These are phyloP conservation scores for Maniola hyperantus DNA, from an alignment of 2,888 invertebrate species.

Conservation along the genomic window DNA sequence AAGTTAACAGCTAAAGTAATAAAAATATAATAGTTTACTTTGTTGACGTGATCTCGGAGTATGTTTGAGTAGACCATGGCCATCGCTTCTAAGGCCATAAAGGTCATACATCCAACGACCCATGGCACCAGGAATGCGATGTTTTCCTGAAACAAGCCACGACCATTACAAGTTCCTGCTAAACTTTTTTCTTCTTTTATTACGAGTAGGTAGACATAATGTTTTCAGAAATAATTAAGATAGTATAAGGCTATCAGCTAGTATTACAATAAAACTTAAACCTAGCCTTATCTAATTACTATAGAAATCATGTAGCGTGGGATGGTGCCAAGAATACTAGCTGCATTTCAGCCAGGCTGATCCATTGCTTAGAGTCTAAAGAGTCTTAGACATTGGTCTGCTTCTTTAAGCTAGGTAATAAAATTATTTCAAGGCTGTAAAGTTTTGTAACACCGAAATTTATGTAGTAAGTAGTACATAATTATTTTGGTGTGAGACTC, in stretches of 20 bases:
- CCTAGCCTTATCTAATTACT: too few relatives aligned
- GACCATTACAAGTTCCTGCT: not conserved
- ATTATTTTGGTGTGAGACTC: not conserved
- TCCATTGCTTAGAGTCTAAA: too few relatives aligned
- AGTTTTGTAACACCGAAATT: slow-evolving; percentile 11
- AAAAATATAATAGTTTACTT: slow-evolving; percentile 76
- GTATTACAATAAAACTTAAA: too few relatives aligned
- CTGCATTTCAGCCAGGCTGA: too few relatives aligned
- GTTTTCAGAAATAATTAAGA: too few relatives aligned
- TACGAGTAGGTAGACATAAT: not conserved
- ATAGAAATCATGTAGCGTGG: too few relatives aligned
- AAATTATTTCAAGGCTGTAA: slow-evolving; percentile 1
- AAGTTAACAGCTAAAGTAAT: not conserved
- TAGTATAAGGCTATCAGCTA: too few relatives aligned
- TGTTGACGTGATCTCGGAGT: slow-evolving; percentile 90
- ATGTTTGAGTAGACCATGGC: slow-evolving; percentile 92
- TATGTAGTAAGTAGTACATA: not conserved
- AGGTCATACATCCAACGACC: slow-evolving; percentile 90
- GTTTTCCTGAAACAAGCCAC: slow-evolving; percentile 84
- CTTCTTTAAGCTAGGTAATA: not conserved
- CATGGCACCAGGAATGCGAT: slow-evolving; percentile 88
- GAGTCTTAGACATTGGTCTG: too few relatives aligned
- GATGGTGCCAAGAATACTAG: too few relatives aligned
- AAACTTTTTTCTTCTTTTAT: not conserved
- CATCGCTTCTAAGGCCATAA: slow-evolving; percentile 91